These are phyloP conservation scores for Lutraria lutraria DNA, from an alignment of 2,888 invertebrate species.

Conservation along the genomic window DNA sequence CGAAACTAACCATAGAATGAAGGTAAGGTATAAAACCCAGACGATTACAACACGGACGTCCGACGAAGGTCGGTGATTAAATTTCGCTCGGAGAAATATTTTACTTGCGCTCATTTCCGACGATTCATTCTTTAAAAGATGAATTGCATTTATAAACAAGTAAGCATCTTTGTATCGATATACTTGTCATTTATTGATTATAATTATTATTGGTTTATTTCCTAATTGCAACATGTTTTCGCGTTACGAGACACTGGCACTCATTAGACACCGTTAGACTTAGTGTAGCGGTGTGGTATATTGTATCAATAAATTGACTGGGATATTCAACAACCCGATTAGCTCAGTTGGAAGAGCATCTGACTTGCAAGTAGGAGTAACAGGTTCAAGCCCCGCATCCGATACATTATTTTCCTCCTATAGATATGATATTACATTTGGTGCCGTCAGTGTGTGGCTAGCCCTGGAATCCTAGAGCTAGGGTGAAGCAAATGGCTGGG, in stretches of 20 bases:
- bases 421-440: neutral
- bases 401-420: neutral
- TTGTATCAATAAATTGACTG: too few relatives aligned
- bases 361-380: too few relatives aligned
- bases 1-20: neutral
- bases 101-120: neutral
- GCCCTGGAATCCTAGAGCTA: too few relatives aligned
- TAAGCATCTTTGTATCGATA: neutral
- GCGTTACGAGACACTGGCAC: neutral
- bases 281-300: neutral
- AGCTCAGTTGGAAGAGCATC: too few relatives aligned
- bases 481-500: too few relatives aligned
- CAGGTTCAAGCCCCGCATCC: neutral
- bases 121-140: neutral
- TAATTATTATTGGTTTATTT: neutral
- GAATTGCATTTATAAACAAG: conserved; percentile 1
- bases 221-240: neutral
- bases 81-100: neutral
- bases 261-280: neutral
- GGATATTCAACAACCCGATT: too few relatives aligned
- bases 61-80: neutral
- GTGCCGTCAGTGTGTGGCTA: too few relatives aligned
- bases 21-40: neutral
- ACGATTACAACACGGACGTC: neutral
- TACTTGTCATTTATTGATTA: neutral